Percentiles rank a stretch among this genome's conserved stretches.
phyloP scores from a whole-genome alignment of 1,140 invertebrate species.

The Callitettix versicolor region DNA sequence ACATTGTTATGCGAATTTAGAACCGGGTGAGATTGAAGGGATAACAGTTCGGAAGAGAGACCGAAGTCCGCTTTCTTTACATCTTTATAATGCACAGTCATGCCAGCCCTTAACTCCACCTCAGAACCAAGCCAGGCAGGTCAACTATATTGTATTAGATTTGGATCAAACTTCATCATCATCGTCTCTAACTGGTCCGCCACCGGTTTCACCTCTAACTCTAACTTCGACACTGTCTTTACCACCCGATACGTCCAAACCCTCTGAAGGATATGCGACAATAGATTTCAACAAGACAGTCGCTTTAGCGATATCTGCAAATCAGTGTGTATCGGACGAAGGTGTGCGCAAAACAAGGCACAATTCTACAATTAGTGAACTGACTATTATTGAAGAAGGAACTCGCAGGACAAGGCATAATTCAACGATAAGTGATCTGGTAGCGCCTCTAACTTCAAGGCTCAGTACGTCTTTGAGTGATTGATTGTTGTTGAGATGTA shows the following conservation, averaged over 20 bases:
- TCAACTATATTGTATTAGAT: slow-evolving; percentile 70
- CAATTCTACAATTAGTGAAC: slow-evolving; percentile 46
- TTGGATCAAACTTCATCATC: slow-evolving; percentile 39
- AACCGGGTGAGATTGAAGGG: slow-evolving; percentile 43
- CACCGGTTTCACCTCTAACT: slow-evolving; percentile 1
- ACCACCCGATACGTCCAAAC: slow-evolving; percentile 35
- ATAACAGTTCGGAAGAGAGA: slow-evolving; percentile 32
- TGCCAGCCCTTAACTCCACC: slow-evolving; percentile 36
- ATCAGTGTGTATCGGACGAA: slow-evolving; percentile 44
- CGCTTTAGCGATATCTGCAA: slow-evolving; percentile 54
- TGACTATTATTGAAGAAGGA: slow-evolving; percentile 41
- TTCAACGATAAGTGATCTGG: slow-evolving; percentile 43
- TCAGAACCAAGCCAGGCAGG: slow-evolving; percentile 24
- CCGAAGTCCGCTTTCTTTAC: slow-evolving; percentile 29
- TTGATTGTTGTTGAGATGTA: slow-evolving; percentile 29
- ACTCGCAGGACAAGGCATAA: slow-evolving; percentile 53
- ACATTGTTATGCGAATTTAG: slow-evolving; percentile 54
- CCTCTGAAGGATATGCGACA: slow-evolving; percentile 70
- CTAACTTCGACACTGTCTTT: neutral
- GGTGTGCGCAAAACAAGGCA: slow-evolving; percentile 52
- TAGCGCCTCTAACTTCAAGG: slow-evolving; percentile 34
- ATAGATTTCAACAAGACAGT: slow-evolving; percentile 90
- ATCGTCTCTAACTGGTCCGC: slow-evolving; percentile 16
- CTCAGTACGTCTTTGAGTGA: slow-evolving; percentile 47
- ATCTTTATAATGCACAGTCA: slow-evolving; percentile 34